Base-by-base conservation (phyloP, 2,797 vertebrate species). In the Tamandua tetradactyla region DNA sequence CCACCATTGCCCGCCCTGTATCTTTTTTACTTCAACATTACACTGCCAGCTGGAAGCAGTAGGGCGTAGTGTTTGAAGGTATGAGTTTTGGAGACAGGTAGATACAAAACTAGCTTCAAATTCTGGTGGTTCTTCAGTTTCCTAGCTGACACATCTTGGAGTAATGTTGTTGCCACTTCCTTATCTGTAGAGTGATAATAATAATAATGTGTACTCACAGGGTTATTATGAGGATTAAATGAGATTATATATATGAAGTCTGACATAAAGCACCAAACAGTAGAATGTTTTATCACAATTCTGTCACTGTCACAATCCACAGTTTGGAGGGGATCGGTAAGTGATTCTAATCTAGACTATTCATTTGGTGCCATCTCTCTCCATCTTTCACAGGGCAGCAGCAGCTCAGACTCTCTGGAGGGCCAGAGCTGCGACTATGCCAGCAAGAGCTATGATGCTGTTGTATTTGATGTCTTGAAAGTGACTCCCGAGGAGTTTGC, bases 401-500 rank as follows among this genome's bases (percentile, higher is more conserved):
- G 99, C 98, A 99, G 99, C 98, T 99, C 99, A 61, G 99, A 99
- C 96, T 99, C 99, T 97, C 98, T 99, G 98, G 99, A 99, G 96
- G 99, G 98, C 87, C 98, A 98, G 94, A 99, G 99, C 97, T 98
- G 99, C 78, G 99, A 99, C 98, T 99, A 99, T 82, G 99, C 99
- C 96, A 98, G 98, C 97, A 99, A 99, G 98, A 99, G 99, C 97
- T 99, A 99, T 0, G 99, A 99, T 44, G 99, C 99, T 0, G 99
- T 99, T 30, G 98, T 99, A 93, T 99, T 99, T 86, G 99, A 99
- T 35, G 99, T 99, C 89, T 98, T 99, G 95, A 99, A 99, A 98
- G 99, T 99, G 98, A 99, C 99, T 71, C 99, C 99, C 0, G 99
- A 99, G 98, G 99, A 99, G 97, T 99, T 99, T 97, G 99, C 99